Evolutionary conservation across 1,140 invertebrate species (phyloP).

Genomic region (Cherax quadricarinatus): DNA sequence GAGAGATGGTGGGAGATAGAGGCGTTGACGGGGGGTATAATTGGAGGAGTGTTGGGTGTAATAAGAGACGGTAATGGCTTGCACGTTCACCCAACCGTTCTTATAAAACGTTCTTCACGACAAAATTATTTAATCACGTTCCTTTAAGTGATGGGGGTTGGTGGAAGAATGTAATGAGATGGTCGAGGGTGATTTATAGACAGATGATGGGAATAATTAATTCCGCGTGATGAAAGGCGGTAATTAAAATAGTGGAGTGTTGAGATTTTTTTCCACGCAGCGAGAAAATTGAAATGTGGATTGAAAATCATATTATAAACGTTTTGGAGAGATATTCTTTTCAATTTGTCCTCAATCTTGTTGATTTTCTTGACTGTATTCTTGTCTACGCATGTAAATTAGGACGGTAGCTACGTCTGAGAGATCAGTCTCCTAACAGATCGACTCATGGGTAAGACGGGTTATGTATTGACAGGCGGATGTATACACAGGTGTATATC

Average conservation of each 20-base stretch:
- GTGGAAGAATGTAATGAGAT: slow-evolving; percentile 18
- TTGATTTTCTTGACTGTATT: too few relatives aligned
- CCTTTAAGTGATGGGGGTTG: slow-evolving; percentile 7
- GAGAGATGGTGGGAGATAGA: slow-evolving; percentile 2
- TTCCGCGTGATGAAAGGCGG: background rate
- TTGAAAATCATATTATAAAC: too few relatives aligned
- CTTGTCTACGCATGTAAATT: too few relatives aligned
- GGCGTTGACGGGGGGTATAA: background rate
- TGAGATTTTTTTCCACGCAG: background rate
- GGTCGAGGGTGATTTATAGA: background rate
- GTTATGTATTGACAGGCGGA: too few relatives aligned
- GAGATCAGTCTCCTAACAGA: too few relatives aligned
- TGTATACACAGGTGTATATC: too few relatives aligned
- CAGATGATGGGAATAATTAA: slow-evolving; percentile 16
- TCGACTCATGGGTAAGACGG: too few relatives aligned
- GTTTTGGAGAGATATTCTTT: too few relatives aligned
- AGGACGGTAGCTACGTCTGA: too few relatives aligned
- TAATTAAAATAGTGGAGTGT: background rate
- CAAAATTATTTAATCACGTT: slow-evolving; percentile 22
- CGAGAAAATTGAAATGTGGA: background rate
- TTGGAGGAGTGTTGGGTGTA: slow-evolving; percentile 7
- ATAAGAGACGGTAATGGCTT: slow-evolving; percentile 16
- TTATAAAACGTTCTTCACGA: background rate
- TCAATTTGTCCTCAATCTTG: too few relatives aligned
- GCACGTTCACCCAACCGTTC: slow-evolving; percentile 4